A percentile compares a stretch with the other conserved stretches of the same genome.
These are phyloP conservation scores for Amniataba percoides DNA, from an alignment of 2,797 vertebrate species.

Conservation along the genomic window DNA sequence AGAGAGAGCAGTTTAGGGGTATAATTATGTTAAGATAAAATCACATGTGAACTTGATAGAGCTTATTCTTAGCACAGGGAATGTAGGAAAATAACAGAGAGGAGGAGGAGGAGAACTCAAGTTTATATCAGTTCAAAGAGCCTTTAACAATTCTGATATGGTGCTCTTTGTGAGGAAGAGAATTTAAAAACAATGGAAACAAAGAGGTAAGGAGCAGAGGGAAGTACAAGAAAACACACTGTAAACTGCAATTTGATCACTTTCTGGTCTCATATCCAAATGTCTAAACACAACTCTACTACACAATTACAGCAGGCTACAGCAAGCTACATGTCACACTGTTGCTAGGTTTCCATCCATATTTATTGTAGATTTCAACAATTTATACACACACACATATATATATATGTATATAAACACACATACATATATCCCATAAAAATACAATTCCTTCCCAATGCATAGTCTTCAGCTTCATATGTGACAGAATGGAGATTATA, in stretches of 20 bases:
- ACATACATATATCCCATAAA: background rate
- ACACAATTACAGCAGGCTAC: background rate
- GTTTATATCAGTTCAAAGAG: conserved; percentile 52
- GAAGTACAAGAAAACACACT: background rate
- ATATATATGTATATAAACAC: too few species aligned
- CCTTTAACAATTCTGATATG: conserved; percentile 14
- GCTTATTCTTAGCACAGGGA: conserved; percentile 73
- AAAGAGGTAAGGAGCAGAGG: conserved; percentile 4
- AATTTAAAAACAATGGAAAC: conserved; percentile 7
- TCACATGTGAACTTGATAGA: conserved; percentile 80
- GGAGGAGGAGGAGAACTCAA: conserved; percentile 25
- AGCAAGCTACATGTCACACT: background rate
- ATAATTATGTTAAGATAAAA: conserved; percentile 82
- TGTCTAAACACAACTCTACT: background rate
- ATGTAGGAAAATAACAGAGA: conserved; percentile 36
- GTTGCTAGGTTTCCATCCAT: too few species aligned
- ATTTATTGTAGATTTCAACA: too few species aligned
- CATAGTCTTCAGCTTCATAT: background rate
- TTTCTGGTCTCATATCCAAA: background rate
- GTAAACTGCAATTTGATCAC: background rate
- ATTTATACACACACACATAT: too few species aligned
- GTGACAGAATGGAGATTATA: background rate
- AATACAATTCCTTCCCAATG: background rate
- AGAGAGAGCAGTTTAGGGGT: conserved; percentile 47
- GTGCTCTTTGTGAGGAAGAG: background rate